Evolutionary conservation across 2,888 invertebrate species (phyloP).

Genomic region (Himalopsyche kuldschensis): DNA sequence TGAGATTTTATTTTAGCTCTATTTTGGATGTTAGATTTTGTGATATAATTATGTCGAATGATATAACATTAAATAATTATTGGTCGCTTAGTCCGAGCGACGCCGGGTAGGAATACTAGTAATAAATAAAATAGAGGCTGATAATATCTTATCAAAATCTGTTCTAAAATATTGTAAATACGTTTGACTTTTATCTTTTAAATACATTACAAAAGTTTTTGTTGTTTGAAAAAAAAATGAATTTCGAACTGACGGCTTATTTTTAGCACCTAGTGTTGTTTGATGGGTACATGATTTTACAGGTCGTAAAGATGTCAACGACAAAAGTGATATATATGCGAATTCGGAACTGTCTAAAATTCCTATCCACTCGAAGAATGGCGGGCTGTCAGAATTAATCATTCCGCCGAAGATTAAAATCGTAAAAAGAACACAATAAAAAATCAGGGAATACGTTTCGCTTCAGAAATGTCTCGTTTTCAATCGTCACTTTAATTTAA

Average conservation of each 20-base stretch:
- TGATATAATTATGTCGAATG: too few species aligned
- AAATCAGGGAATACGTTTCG: not conserved
- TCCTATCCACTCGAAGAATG: not conserved
- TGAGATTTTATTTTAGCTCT: too few species aligned
- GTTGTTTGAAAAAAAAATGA: not conserved
- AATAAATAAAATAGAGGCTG: too few species aligned
- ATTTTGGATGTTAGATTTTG: too few species aligned
- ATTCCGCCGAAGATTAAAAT: not conserved
- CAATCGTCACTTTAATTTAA: not conserved
- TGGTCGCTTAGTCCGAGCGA: too few species aligned
- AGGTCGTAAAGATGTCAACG: not conserved
- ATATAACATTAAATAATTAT: too few species aligned
- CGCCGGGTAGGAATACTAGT: too few species aligned
- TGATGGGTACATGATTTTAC: not conserved
- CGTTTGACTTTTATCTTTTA: too few species aligned
- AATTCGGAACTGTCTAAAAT: not conserved
- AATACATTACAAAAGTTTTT: not conserved
- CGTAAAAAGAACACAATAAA: not conserved
- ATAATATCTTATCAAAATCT: too few species aligned
- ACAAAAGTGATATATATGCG: not conserved
- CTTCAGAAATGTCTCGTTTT: not conserved
- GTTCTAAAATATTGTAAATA: too few species aligned
- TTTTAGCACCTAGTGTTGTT: not conserved
- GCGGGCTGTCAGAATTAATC: constrained; percentile 1
- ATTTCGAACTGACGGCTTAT: not conserved